A percentile compares a stretch with the other conserved stretches of the same genome.
Evolutionary conservation across 2,888 invertebrate genomes (phyloP).

Genomic region (Branchipolynoe longqiensis): DNA sequence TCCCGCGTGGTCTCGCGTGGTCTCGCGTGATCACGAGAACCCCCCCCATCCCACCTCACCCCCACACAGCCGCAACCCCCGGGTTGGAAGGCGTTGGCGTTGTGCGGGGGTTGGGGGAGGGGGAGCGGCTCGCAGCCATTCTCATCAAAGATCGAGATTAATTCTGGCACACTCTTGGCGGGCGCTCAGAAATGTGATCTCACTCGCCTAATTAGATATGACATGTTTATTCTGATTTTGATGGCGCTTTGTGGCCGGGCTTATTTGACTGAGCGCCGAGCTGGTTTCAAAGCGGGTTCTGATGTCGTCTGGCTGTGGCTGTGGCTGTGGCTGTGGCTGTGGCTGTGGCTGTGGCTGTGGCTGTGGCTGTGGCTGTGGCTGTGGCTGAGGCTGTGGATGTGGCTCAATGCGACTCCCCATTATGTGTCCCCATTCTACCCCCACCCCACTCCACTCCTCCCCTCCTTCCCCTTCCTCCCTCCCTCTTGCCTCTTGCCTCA

Average conservation of each 20-base stretch:
- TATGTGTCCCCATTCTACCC: no score
- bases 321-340: no score
- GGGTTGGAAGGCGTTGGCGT: not conserved
- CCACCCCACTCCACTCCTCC: no score
- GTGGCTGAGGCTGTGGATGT: no score
- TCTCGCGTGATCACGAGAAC: not conserved
- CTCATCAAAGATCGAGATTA: conserved; percentile 52
- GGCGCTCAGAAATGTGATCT: conserved; percentile 36
- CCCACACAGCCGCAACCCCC: no score
- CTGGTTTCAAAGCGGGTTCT: conserved; percentile 6
- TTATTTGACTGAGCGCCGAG: conserved; percentile 36
- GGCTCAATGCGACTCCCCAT: no score
- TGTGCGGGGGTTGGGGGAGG: not conserved
- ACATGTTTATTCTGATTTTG: conserved; percentile 55
- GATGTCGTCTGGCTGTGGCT: conserved; percentile 5
- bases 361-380: no score
- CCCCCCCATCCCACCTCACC: not conserved
- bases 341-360: no score
- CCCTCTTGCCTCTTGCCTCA: no score
- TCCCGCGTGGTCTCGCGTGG: conserved; percentile 28
- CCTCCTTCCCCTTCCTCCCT: no score
- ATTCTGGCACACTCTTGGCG: conserved; percentile 46
- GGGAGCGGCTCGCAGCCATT: not conserved
- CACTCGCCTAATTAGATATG: conserved; percentile 43
- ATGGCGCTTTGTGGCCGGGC: conserved; percentile 8